Evolutionary conservation across 2,888 invertebrate species (phyloP), one percentile per base, ranked within the genome.

Genomic region (Aspidiotus rigidus): DNA sequence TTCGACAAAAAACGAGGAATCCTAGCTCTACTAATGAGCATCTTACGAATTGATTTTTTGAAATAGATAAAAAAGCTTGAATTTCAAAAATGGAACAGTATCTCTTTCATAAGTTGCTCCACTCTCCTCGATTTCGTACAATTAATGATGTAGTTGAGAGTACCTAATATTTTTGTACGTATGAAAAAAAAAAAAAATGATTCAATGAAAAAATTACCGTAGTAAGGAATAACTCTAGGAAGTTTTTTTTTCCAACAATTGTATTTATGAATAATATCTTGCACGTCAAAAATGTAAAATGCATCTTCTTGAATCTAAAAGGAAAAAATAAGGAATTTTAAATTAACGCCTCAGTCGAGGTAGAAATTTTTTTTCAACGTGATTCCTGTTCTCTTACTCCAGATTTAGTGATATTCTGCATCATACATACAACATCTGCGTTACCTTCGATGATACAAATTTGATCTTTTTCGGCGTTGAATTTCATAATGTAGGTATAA

Each of bases 181-280:
- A n/a, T n/a, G n/a, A n/a, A 28, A 28, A 5, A 28, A 28, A 28
- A 5, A 3, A 28, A 28, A 28, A 28, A 5, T 28, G 28, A 5
- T 6, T 13, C 49, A 6, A 49, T n/a, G 17, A 9, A 49, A 49
- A 41, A 40, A 79, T 82, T 78, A 92, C 93, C 96, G 79, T 97
- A 97, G 79, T 88, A 90, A 5, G 97, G 96, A 74, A 86, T 85
- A 16, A 97, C 90, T 70, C 94, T 83, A 57, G 96, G 96, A 82
- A 98, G 81, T 72, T 85, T 83, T 73, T 84, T 81, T 75, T 84
- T 85, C 97, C 98, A 98, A 69, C 85, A 83, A 74, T 85, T 83
- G 80, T 88, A 88, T 76, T 94, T 89, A 59, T 84, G 82, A 57
- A 93, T 87, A 74, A 96, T 84, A 76, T 91, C 90, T 72, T 90